Base-by-base conservation (phyloP, 2,888 invertebrate species). In the Tiliacea citrago region DNA sequence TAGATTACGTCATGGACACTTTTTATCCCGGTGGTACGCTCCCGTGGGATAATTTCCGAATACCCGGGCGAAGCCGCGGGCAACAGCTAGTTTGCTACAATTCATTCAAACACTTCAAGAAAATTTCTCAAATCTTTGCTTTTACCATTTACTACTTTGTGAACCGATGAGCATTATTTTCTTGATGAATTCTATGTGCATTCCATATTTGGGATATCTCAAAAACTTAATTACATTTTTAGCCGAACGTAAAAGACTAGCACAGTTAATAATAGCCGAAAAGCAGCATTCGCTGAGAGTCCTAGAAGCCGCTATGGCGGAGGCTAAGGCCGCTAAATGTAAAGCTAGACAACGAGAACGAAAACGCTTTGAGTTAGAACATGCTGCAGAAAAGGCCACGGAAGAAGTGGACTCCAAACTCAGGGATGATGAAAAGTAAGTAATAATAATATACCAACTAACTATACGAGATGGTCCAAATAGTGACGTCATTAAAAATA, bases 261-360 rank as follows among this genome's bases (percentile, higher is more conserved):
- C 96, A 0, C 96, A 96, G 73, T 86, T 96, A n/a, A 96, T 96
- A 90, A 92, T 96, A 87, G 96, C 95, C 0, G 96, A 96, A 74
- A 96, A 96, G 74, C 96, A 96, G 72, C 96, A 96, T 79, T 95
- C 96, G 0, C 83, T 96, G 6, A 88, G 95, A 63, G 95, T 96
- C 1, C 85, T 96, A 10, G 95, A 96, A 84, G 95, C 95, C 0
- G 96, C 96, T 0, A 96, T 96, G 94, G 95, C 95, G 0, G 96
- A 96, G 84, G 94, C 96, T 0, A 94, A 95, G 76, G 95, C 94
- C 0, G 93, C 94, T 42, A 95, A 94, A 79, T 89, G 86, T 49
- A 93, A 89, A 79, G 89, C 92, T 7, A 94, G 93, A 74, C 90
- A 91, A 75, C 91, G 95, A 0, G 95, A 95, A 75, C 89, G 91